Evolutionary conservation across 1,140 invertebrate genomes (phyloP).

Genomic region (Eumeta japonica): DNA sequence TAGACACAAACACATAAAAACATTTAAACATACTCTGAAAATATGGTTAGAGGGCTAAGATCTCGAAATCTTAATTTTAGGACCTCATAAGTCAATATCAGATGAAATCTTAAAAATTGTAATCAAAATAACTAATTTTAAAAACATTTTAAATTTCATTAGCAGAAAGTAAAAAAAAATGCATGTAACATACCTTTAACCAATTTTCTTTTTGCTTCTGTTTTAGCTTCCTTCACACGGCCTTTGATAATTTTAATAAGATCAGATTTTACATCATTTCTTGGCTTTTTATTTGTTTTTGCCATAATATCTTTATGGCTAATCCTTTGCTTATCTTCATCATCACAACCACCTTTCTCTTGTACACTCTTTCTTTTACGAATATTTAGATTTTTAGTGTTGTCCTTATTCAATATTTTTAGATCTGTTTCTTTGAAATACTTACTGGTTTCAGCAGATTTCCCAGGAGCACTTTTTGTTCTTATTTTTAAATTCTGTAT

Average conservation of each 20-base stretch:
- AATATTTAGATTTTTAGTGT: constrained; percentile 9
- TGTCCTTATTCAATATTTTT: constrained; percentile 9
- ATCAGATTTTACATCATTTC: constrained; percentile 47
- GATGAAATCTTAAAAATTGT: no score
- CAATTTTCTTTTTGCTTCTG: constrained; percentile 24
- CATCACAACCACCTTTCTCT: no score
- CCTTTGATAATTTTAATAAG: constrained; percentile 51
- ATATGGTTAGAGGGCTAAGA: no score
- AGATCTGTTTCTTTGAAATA: constrained; percentile 27
- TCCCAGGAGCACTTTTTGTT: constrained; percentile 31
- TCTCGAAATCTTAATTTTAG: no score
- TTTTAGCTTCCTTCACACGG: constrained; percentile 47
- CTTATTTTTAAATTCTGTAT: constrained; percentile 21
- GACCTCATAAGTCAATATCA: no score
- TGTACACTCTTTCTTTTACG: constrained; percentile 14
- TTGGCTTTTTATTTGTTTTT: constrained; percentile 25
- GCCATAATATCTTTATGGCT: constrained; percentile 38
- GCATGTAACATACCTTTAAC: constrained; percentile 36
- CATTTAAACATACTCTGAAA: no score
- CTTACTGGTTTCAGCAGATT: constrained; percentile 29
- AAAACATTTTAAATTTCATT: no score
- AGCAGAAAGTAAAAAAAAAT: no score
- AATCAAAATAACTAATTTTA: no score
- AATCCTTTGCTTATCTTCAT: constrained; percentile 28
- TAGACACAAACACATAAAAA: no score